Conservation (phyloP, 1,140 invertebrate genomes). For the Parapsyche elsis region DNA sequence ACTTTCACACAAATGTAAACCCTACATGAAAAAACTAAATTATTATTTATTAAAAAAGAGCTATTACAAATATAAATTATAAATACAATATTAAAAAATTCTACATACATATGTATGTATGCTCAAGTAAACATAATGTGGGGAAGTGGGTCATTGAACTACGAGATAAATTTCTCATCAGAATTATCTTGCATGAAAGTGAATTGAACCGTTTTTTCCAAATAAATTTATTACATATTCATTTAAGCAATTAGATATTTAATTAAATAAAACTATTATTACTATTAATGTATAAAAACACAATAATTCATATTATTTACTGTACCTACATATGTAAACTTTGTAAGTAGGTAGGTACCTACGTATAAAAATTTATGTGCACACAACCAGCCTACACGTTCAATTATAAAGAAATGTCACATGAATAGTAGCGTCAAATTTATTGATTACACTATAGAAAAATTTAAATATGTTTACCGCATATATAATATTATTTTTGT, state of each 20-base stretch:
- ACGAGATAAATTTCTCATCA: neutral
- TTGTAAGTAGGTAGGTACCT: too few species aligned
- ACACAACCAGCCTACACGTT: neutral
- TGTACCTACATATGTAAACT: too few species aligned
- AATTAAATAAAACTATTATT: neutral
- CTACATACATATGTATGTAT: neutral
- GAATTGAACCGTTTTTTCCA: neutral
- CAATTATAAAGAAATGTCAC: neutral
- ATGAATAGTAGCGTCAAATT: neutral
- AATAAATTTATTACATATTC: too few species aligned
- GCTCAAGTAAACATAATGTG: neutral
- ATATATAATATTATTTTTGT: neutral
- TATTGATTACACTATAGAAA: slow-evolving; percentile 1
- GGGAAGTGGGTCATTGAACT: slow-evolving; percentile 21
- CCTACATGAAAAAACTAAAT: too few species aligned
- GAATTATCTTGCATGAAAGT: neutral
- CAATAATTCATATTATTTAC: too few species aligned
- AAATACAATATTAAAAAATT: too few species aligned
- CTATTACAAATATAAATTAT: too few species aligned
- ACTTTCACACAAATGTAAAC: too few species aligned
- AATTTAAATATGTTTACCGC: neutral
- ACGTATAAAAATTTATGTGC: too few species aligned
- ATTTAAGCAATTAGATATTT: neutral
- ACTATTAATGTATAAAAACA: too few species aligned
- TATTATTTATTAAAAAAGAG: too few species aligned